These are phyloP conservation scores for Propithecus perrieri DNA, from an alignment of 2,797 vertebrate genomes.

Conservation along the genomic window DNA sequence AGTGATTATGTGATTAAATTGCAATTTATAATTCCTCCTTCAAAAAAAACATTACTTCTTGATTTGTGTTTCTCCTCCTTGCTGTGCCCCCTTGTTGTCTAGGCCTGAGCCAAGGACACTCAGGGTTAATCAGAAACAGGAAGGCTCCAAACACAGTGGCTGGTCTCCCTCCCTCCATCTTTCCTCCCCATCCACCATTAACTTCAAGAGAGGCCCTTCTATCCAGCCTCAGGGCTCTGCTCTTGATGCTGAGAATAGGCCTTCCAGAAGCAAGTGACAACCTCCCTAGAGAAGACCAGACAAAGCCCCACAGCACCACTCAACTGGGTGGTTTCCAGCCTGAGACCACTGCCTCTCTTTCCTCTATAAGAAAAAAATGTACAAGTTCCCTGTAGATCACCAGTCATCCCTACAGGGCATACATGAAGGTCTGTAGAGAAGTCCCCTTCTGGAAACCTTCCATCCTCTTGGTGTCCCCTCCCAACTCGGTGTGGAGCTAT, in stretches of 20 bases:
- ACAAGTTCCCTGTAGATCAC: neutral
- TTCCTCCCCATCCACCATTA: neutral
- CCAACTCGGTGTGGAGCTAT: neutral
- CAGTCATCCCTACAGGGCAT: neutral
- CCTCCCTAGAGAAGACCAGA: neutral
- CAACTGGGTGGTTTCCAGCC: neutral
- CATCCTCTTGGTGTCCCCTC: neutral
- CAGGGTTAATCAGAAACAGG: constrained; percentile 25
- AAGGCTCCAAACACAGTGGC: neutral
- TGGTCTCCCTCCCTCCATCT: neutral
- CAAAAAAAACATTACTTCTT: constrained; percentile 85
- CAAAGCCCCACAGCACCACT: neutral
- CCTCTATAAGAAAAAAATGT: neutral
- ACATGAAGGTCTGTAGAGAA: neutral
- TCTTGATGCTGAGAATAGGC: neutral
- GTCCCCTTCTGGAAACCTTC: neutral
- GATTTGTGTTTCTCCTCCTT: constrained; percentile 84
- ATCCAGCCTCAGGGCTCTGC: neutral
- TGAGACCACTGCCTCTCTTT: neutral
- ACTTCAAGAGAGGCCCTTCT: neutral
- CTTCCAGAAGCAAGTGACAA: neutral
- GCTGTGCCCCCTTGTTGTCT: constrained; percentile 53
- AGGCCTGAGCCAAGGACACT: constrained; percentile 64
- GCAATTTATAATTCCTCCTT: constrained; percentile 93
- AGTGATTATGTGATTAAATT: constrained; percentile 96